Evolutionary conservation across 2,797 vertebrate species (phyloP).

Genomic region (Gadopsis marmoratus): DNA sequence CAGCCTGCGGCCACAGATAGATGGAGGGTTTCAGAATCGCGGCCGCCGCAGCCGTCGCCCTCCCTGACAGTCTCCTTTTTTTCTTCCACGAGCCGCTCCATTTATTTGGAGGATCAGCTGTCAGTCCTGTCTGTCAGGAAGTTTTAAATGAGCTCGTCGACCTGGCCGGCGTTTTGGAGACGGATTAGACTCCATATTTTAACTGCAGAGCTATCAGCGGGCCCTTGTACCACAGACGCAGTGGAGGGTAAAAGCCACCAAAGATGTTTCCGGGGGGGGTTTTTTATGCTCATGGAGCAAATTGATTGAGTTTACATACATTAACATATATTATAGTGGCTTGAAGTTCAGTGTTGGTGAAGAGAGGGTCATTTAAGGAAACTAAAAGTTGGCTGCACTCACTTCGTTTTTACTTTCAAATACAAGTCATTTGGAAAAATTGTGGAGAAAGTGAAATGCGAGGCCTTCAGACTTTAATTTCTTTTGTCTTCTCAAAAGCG

Average conservation of each 20-base stretch:
- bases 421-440: constrained; percentile 18
- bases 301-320: constrained; percentile 67
- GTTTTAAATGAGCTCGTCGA: constrained; percentile 76
- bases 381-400: constrained; percentile 15
- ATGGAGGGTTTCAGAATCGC: constrained; percentile 16
- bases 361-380: constrained; percentile 41
- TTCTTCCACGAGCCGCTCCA: constrained; percentile 66
- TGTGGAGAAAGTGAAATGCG: neutral
- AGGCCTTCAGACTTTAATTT: constrained; percentile 8
- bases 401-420: constrained; percentile 39
- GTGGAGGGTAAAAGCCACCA: constrained; percentile 55
- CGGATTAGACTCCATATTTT: constrained; percentile 67
- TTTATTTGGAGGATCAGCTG: constrained; percentile 75
- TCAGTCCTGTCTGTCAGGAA: constrained; percentile 71
- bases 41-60: constrained; percentile 43
- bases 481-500: neutral
- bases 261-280: constrained; percentile 6
- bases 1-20: constrained; percentile 55
- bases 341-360: constrained; percentile 21
- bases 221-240: constrained; percentile 42
- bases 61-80: constrained; percentile 23
- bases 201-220: constrained; percentile 52
- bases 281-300: constrained; percentile 49
- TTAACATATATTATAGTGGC: constrained; percentile 54
- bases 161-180: constrained; percentile 62